Evolutionary conservation across 2,888 invertebrate species (phyloP).

Genomic region (Cryptocheilus praepositus): DNA sequence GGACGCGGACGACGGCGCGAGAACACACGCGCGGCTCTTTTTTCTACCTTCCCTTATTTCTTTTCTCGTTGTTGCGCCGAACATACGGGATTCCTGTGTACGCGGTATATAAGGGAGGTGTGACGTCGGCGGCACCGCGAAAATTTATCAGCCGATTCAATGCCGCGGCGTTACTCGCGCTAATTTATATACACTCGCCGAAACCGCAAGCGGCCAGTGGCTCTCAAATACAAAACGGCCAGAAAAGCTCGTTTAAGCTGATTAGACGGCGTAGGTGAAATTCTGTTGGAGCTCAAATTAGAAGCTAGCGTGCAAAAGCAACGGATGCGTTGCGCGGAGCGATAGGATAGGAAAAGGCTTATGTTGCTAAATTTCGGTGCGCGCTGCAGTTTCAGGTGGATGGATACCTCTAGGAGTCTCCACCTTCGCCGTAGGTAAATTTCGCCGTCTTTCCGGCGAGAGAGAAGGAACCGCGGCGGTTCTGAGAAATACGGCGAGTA

Average conservation of each 20-base stretch:
- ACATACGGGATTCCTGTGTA: conserved; percentile 39
- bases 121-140: conserved; percentile 47
- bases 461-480: not conserved
- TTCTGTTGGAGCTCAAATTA: too few species aligned
- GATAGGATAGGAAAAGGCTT: conserved; percentile 25
- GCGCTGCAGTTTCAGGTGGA: conserved; percentile 24
- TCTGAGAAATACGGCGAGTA: conserved; percentile 23
- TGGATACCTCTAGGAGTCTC: conserved; percentile 26
- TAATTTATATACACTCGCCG: conserved; percentile 53
- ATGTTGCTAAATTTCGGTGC: conserved; percentile 32
- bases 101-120: conserved; percentile 45
- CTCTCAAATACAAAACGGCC: conserved; percentile 21
- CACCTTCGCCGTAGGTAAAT: not conserved
- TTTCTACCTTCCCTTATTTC: conserved; percentile 31
- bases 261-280: not conserved
- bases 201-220: conserved; percentile 47
- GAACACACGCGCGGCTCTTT: conserved; percentile 30
- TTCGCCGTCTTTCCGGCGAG: conserved; percentile 10
- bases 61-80: conserved; percentile 33
- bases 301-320: too few species aligned
- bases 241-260: conserved; percentile 1
- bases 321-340: not conserved
- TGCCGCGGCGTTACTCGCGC: conserved; percentile 52
- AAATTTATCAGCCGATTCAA: conserved; percentile 53
- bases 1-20: conserved; percentile 1